Evolutionary conservation across 1,140 invertebrate species (phyloP), one percentile per base, ranked within the genome.

Genomic region (Centruroides sculpturatus): DNA sequence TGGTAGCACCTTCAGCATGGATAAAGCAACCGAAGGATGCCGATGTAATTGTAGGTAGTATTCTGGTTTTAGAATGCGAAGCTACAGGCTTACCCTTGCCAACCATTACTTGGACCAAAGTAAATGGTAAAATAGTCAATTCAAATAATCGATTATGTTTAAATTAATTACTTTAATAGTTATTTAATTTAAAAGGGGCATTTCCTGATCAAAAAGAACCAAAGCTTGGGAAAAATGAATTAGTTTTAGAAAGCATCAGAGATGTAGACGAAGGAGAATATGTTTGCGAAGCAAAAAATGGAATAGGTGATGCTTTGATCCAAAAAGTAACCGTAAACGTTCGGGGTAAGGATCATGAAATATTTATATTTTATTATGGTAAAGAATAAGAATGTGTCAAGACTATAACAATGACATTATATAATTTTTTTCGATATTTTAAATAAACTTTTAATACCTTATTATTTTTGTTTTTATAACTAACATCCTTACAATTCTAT

Each of bases 231-330:
- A 6, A 47, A 9, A 46, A 56, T 7, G 12, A 47, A 13, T 13
- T 46, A 47, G 12, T 5, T 13, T 46, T 56, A n/a, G 13, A 46
- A 35, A 6, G 13, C n/a, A 23, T 12, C 3, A 3, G 12, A 35
- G 12, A 41, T 46, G 5, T 7, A 46, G 36, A 46, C 49, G 74
- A 72, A 55, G 71, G 74, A 54, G 71, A 70, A 4, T 74, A 35
- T 7, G 60, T 78, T 13, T 80, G 78, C 66, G 74, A 77, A 53
- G 74, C 76, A 0, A 68, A 71, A 36, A 80, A 80, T 64, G 71
- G 72, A 6, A 70, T 79, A 13, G 76, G 74, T 11, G 69, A 72
- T 23, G 68, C 70, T 35, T 66, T 79, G 56, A 75, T 75, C 59
- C 76, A 76, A 67, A 71, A 73, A 12, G 69, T 78, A 5, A 65